phyloP scores from a whole-genome alignment of 2,888 invertebrate genomes.

The Nomada lathburiana region DNA sequence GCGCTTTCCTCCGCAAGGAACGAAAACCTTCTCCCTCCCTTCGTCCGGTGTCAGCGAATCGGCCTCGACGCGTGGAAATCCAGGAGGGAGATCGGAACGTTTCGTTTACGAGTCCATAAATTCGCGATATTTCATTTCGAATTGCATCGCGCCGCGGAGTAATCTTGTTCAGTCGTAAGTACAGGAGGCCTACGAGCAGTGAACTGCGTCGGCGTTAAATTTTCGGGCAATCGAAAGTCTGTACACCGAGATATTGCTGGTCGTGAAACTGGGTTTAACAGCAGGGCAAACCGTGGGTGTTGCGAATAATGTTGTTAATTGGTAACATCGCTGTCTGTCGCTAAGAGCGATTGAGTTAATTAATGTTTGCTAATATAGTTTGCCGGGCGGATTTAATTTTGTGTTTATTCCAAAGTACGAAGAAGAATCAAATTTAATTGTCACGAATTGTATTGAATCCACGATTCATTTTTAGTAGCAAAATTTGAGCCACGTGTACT shows the following conservation, averaged over 20 bases:
- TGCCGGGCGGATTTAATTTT: no score
- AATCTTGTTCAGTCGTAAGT: constrained; percentile 19
- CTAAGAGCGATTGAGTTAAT: no score
- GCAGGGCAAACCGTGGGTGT: no score
- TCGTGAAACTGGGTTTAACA: neutral
- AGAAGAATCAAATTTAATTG: neutral
- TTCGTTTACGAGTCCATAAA: constrained; percentile 50
- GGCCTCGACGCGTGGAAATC: constrained; percentile 44
- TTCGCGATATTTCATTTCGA: constrained; percentile 51
- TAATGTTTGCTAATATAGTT: no score
- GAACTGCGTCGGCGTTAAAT: neutral
- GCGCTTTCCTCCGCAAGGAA: constrained; percentile 56
- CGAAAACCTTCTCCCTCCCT: neutral
- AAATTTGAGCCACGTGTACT: no score
- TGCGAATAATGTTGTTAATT: neutral
- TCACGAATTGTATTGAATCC: neutral
- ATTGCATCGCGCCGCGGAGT: constrained; percentile 19
- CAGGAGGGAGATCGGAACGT: constrained; percentile 31
- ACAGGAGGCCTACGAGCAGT: neutral
- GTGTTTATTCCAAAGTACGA: no score
- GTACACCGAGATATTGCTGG: neutral
- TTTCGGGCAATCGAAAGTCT: constrained; percentile 5
- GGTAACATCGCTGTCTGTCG: neutral
- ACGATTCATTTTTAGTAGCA: neutral
- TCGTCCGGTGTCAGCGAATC: constrained; percentile 28